Evolutionary conservation across 2,113 vertebrate species (phyloP).

Genomic region (Lichenostomus cassidix): DNA sequence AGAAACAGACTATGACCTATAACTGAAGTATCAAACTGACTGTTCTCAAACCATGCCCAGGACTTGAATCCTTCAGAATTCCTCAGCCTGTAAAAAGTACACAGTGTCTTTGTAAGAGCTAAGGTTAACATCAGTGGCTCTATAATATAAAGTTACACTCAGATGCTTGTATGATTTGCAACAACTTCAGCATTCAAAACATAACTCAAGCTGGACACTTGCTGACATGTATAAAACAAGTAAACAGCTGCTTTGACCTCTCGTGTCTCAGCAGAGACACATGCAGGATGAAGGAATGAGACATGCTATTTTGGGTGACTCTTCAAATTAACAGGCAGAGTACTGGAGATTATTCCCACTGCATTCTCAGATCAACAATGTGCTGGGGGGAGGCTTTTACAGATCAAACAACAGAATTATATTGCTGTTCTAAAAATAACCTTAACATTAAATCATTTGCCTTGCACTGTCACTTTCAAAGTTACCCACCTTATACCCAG

Average conservation of each 20-base stretch:
- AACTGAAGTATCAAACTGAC: neutral
- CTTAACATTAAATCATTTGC: neutral
- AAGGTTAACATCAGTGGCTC: neutral
- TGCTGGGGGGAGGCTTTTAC: neutral
- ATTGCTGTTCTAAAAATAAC: slow-evolving; percentile 29
- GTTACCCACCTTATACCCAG: neutral
- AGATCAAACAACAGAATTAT: slow-evolving; percentile 1
- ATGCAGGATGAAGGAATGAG: neutral
- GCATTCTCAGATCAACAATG: neutral
- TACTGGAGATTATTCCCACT: neutral
- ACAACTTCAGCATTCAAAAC: slow-evolving; percentile 14
- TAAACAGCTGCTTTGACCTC: slow-evolving; percentile 43
- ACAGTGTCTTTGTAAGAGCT: neutral
- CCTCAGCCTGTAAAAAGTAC: neutral
- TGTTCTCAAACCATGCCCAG: neutral
- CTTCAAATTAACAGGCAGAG: slow-evolving; percentile 14
- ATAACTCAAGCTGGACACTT: neutral
- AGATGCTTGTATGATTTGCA: neutral
- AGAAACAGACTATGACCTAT: neutral
- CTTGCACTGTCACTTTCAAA: neutral
- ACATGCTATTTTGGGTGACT: slow-evolving; percentile 27
- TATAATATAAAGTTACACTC: neutral
- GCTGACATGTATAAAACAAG: neutral
- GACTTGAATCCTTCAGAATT: neutral
- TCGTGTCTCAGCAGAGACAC: neutral